A percentile compares a stretch with the other conserved stretches of the same genome.
Evolutionary conservation across 1,140 invertebrate species (phyloP).

Genomic region (Pachyrhynchus sulphureomaculatus): DNA sequence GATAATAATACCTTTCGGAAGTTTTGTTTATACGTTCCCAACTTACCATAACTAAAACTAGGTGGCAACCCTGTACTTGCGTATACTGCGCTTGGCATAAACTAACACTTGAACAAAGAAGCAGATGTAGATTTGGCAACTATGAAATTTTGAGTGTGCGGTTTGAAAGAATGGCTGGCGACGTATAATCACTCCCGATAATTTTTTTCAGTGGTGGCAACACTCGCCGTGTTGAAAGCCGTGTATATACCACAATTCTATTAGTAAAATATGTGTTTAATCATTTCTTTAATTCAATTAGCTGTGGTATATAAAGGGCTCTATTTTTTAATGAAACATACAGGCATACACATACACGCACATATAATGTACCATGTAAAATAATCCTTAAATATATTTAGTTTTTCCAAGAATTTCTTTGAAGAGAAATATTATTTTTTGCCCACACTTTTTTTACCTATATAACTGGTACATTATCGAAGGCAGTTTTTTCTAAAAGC

Average conservation of each 20-base stretch:
- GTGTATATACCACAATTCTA: conserved; percentile 8
- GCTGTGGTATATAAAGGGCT: conserved; percentile 17
- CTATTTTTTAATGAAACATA: conserved; percentile 15
- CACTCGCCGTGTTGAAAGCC: conserved; percentile 41
- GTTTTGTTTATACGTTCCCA: too few species aligned
- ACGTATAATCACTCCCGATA: conserved; percentile 15
- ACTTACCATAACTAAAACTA: background rate
- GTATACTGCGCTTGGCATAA: conserved; percentile 12
- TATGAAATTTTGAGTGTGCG: conserved; percentile 37
- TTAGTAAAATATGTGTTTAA: background rate
- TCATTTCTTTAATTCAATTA: background rate
- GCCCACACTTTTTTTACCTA: background rate
- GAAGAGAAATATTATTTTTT: too few species aligned
- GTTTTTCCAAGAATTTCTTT: background rate
- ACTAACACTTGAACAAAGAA: conserved; percentile 32
- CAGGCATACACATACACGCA: conserved; percentile 32
- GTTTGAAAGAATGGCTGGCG: conserved; percentile 34
- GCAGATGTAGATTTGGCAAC: conserved; percentile 31
- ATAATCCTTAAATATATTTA: background rate
- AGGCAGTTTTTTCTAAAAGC: background rate
- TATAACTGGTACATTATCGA: background rate
- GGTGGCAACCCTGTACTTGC: conserved; percentile 23
- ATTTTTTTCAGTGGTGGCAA: conserved; percentile 43
- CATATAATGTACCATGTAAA: conserved; percentile 16
- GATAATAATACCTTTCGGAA: background rate